Evolutionary conservation across 2,888 invertebrate genomes (phyloP).

Genomic region (Dicycla oo): DNA sequence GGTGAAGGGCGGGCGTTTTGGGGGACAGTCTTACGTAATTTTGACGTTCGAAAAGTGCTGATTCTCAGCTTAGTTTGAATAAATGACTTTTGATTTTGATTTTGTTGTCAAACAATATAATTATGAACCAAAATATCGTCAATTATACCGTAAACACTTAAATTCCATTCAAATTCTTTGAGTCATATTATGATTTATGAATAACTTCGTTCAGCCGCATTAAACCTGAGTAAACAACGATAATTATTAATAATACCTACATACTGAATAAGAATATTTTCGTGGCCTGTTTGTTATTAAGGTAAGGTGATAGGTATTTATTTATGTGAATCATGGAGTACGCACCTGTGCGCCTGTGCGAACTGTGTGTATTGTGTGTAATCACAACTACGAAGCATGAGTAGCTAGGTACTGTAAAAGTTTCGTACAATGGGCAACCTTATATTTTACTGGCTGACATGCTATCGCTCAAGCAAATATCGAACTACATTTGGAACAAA

Average conservation of each 20-base stretch:
- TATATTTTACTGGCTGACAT: no score
- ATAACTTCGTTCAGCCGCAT: conserved; percentile 19
- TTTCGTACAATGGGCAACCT: no score
- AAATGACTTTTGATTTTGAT: no score
- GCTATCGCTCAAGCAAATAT: no score
- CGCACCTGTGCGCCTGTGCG: conserved; percentile 32
- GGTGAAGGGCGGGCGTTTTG: no score
- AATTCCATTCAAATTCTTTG: conserved; percentile 24
- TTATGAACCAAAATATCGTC: conserved; percentile 10
- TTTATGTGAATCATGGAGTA: conserved; percentile 43
- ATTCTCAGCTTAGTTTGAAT: no score
- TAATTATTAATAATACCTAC: conserved; percentile 24
- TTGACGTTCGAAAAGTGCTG: no score
- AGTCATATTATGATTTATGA: conserved; percentile 25
- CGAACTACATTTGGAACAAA: no score
- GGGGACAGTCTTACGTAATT: no score
- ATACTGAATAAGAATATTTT: conserved; percentile 20
- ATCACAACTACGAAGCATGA: not conserved
- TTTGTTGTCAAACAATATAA: conserved; percentile 6
- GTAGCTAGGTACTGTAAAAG: not conserved
- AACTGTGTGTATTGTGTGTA: not conserved
- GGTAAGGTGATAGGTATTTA: conserved; percentile 31
- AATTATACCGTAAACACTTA: not conserved
- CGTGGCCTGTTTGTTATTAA: not conserved
- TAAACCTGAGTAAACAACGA: conserved; percentile 43